Base-by-base conservation (phyloP, 2,888 invertebrate species). In the Tenthredo notha region DNA sequence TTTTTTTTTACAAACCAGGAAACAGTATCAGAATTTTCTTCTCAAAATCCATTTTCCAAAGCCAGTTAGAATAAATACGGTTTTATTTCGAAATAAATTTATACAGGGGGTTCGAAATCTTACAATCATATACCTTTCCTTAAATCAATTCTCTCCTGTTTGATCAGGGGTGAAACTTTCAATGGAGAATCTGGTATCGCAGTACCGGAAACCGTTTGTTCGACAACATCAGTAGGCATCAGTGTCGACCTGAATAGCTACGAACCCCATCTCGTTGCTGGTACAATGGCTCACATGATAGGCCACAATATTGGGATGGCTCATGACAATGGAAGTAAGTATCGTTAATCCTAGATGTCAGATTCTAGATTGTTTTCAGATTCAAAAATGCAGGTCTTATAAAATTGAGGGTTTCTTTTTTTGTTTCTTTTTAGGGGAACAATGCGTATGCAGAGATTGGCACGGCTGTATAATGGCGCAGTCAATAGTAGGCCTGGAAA, bases 301-400 rank as follows among this genome's bases (percentile, higher is more conserved):
- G 99, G 99, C 21, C 99, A 99, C 93, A 98, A 98, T 92, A 97
- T 99, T 90, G 99, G 99, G 93, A 97, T 98, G 96, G 97, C 97
- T 7, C 99, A 99, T 94, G 99, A 99, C 93, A 98, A 98, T 91
- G 97, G 97, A 74, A 95, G 97, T 94, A 95, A 95, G 95, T 77
- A 77, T 50, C 2, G n/a, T 21, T 21, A 47, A 50, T 7, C 37
- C 70, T 58, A 10, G 12, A 47, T n/a, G 33, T 2, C 15, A 7
- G 1, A 18, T 61, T 80, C 21, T 80, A 7, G 1, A 18, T 61
- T 80, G 37, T 80, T 29, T 10, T 12, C 25, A 21, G 12, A n/a
- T 65, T 10, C 12, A 12, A 37, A 21, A 40, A 37, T 47, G 9
- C 50, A 5, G 61, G 7, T 65, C n/a, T n/a, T 2, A 21, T 74